Evolutionary conservation across 37 sponge, comb jelly and placozoan species (phyloP).

Genomic region (Diacarnus erythraeanus): DNA sequence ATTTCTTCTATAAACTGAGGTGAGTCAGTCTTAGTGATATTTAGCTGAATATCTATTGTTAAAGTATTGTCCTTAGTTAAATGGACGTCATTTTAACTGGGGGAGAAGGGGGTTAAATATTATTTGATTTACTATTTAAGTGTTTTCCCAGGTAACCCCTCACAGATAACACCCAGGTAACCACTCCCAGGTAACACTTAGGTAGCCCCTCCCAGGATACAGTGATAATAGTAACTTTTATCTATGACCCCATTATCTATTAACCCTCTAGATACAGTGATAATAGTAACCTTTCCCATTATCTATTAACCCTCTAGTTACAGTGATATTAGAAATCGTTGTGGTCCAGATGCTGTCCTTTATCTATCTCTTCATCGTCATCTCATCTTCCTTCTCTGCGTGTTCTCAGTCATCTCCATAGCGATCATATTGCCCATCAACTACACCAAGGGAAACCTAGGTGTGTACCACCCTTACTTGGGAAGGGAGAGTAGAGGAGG

Average conservation of each 20-base stretch:
- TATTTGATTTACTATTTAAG: no score
- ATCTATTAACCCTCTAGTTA: not conserved
- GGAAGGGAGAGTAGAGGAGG: no score
- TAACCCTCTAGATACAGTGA: not conserved
- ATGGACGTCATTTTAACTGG: no score
- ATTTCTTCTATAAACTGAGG: conserved; percentile 42
- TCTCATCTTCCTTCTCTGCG: conserved; percentile 27
- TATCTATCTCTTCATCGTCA: conserved; percentile 45
- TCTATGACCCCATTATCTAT: no score
- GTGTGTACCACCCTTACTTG: not conserved
- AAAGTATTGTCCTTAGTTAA: no score
- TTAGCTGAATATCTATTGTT: no score
- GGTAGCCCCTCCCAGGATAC: no score
- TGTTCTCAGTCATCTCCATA: conserved; percentile 37
- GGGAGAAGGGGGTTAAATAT: no score
- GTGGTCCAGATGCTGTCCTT: conserved; percentile 60
- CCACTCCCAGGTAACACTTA: no score
- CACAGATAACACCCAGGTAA: no score
- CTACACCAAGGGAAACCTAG: conserved; percentile 33
- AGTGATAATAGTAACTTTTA: no score
- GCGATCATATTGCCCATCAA: conserved; percentile 53
- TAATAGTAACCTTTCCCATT: not conserved
- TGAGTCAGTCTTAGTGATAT: not conserved
- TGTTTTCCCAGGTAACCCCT: no score
- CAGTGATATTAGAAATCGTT: conserved; percentile 26